Evolutionary conservation across 2,113 vertebrate genomes (phyloP).

Genomic region (Daubentonia madagascariensis): DNA sequence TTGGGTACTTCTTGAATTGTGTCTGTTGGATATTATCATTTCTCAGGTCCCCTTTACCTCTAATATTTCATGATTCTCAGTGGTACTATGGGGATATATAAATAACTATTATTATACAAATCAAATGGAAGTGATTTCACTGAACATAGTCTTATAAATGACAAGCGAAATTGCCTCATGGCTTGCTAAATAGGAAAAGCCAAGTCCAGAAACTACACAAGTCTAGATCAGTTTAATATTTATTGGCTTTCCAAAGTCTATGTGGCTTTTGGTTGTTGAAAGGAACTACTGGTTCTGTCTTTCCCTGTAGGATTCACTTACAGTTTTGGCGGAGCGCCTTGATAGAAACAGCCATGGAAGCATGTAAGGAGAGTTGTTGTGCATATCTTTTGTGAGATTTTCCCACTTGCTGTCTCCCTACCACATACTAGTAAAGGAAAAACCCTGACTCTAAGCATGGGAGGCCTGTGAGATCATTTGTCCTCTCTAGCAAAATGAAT

Average conservation of each 20-base stretch:
- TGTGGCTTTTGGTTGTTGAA: conserved; percentile 24
- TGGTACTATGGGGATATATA: neutral
- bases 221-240: neutral
- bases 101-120: neutral
- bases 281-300: neutral
- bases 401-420: neutral
- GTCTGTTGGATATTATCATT: neutral
- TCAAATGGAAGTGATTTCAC: neutral
- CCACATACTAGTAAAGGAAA: neutral
- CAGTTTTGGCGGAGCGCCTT: neutral
- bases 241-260: neutral
- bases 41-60: neutral
- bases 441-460: neutral
- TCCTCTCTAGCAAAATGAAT: neutral
- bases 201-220: neutral
- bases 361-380: neutral
- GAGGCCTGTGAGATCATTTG: neutral
- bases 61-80: neutral
- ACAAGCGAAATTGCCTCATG: neutral
- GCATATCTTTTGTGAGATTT: neutral
- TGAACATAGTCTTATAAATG: neutral
- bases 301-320: neutral
- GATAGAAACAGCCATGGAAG: neutral
- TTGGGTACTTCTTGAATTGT: neutral
- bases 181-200: neutral